Evolutionary conservation across 2,797 vertebrate species (phyloP), one percentile per base, ranked within the genome.

Genomic region (Tenualosa ilisha): DNA sequence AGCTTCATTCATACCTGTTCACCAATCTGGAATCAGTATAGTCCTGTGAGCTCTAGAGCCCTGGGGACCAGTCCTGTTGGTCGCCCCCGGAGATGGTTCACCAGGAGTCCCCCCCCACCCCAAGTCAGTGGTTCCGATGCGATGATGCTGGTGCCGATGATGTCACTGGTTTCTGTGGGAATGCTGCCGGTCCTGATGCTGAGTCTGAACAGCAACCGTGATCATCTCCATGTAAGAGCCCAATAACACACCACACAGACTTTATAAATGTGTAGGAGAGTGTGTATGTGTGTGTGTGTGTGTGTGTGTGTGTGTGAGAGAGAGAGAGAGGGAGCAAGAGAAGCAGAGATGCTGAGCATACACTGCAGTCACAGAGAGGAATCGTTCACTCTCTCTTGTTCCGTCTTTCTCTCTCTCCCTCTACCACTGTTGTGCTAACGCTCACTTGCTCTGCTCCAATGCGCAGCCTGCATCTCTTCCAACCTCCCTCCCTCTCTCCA

Each of bases 91-190:
- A 15, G 65, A 3, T 20, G 68, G 68, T 75, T 59, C 20, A 6
- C 20, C 5, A 4, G 20, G 56, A 59, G 56, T 59, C 5, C 22
- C 53, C 2, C 15, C 53, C 4, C 53, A 2, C 17, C 54, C 56
- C 20, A 20, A 59, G 20, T 59, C 56, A n/a, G 56, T 59, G 56
- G 56, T 59, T 59, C 20, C 5, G 56, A 59, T 59, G 22, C 56
- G 56, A 22, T 86, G 81, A 6, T 50, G 84, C 59, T 82, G 86
- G 82, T 37, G 59, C 51, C n/a, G 88, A 86, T 86, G 85, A 84
- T 88, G 84, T 86, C 61, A 84, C 83, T 63, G 86, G 86, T 15
- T 43, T 31, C 31, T 4, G 68, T 40, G 56, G 46, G 81, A 86
- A 87, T 72, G 61, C 46, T 24, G 82, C 13, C 81, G 85, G 75